Evolutionary conservation across 1,140 invertebrate species (phyloP).

Genomic region (Lasioglossum baleicum): DNA sequence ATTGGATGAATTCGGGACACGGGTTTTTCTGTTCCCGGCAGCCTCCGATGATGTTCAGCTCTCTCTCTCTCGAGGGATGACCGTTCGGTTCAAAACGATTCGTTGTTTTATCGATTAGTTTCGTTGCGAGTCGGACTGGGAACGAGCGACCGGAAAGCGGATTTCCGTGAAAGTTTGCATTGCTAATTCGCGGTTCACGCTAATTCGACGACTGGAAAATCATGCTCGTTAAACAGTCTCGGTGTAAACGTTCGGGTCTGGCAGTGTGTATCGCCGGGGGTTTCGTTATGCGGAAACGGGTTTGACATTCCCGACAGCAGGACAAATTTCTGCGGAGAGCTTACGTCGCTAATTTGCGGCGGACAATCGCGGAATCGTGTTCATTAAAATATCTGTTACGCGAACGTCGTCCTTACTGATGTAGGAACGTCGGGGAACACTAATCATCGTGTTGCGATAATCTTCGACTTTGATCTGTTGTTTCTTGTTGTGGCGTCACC

Average conservation of each 20-base stretch:
- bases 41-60: too few relatives aligned
- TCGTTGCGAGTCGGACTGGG: not conserved
- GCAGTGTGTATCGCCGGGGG: not conserved
- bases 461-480: too few relatives aligned
- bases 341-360: conserved; percentile 24
- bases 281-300: not conserved
- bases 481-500: too few relatives aligned
- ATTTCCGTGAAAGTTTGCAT: not conserved
- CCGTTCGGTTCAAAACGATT: not conserved
- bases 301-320: not conserved
- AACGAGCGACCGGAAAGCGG: not conserved
- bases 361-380: conserved; percentile 3
- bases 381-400: conserved; percentile 8
- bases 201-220: conserved; percentile 15
- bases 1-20: too few relatives aligned
- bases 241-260: too few relatives aligned
- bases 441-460: not conserved
- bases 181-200: not conserved
- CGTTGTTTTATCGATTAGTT: not conserved
- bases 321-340: not conserved
- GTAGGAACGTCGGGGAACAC: not conserved
- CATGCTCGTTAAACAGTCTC: conserved; percentile 15
- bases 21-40: too few relatives aligned
- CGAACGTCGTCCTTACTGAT: not conserved
- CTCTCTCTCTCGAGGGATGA: too few relatives aligned